phyloP scores from a whole-genome alignment of 2,888 invertebrate genomes.

The Mythimna impura region DNA sequence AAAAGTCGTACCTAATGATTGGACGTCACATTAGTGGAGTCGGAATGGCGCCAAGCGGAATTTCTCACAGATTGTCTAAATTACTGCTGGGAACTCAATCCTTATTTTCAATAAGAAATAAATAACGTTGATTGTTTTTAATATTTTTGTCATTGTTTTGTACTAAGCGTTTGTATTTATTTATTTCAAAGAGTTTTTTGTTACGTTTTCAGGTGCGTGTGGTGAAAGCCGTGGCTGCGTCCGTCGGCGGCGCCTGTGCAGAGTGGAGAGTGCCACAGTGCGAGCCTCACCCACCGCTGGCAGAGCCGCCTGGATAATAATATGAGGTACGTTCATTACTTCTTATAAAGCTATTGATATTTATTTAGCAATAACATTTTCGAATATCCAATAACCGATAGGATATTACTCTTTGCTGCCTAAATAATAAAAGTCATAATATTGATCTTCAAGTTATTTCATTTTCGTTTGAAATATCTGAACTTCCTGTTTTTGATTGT shows the following conservation, averaged over 20 bases:
- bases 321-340: slow-evolving; percentile 30
- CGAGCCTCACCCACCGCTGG: slow-evolving; percentile 8
- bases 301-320: neutral
- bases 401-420: neutral
- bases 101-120: slow-evolving; percentile 74
- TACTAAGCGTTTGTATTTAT: slow-evolving; percentile 44
- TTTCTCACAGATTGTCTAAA: slow-evolving; percentile 80
- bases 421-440: neutral
- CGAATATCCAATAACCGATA: neutral
- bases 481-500: neutral
- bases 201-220: slow-evolving; percentile 71
- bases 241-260: slow-evolving; percentile 21
- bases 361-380: slow-evolving; percentile 7
- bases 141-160: slow-evolving; percentile 66
- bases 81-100: slow-evolving; percentile 74
- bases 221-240: slow-evolving; percentile 26
- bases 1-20: slow-evolving; percentile 44
- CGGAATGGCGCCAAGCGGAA: slow-evolving; percentile 72
- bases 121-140: slow-evolving; percentile 68
- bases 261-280: neutral
- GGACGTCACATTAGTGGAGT: slow-evolving; percentile 66
- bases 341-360: neutral
- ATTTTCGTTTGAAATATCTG: slow-evolving; percentile 1
- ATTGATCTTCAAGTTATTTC: neutral
- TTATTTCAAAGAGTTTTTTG: slow-evolving; percentile 65